These are phyloP conservation scores for Tokudaia muenninki DNA, from an alignment of 2,797 vertebrate species.

Conservation along the genomic window DNA sequence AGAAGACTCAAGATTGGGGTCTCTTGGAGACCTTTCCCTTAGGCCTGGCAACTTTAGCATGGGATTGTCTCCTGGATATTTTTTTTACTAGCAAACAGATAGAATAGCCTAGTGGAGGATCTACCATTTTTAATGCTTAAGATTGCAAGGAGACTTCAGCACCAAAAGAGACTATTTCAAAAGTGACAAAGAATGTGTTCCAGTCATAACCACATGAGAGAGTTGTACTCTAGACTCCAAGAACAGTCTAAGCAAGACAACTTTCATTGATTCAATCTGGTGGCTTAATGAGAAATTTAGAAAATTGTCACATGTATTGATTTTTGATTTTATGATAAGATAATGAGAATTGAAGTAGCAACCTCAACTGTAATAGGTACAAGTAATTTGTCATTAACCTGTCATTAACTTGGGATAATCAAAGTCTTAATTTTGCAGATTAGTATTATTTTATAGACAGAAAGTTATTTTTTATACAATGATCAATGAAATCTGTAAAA, in stretches of 20 bases:
- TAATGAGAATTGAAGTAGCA: background rate
- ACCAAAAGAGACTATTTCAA: background rate
- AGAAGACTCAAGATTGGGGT: background rate
- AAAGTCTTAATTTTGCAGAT: background rate
- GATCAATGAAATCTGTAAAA: background rate
- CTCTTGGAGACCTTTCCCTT: no score
- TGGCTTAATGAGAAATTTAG: background rate
- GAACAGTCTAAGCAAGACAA: background rate
- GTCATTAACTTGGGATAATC: background rate
- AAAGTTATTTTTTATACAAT: background rate
- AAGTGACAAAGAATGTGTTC: no score
- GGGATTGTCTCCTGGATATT: background rate
- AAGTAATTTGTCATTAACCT: background rate
- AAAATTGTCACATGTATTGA: background rate
- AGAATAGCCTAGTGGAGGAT: background rate
- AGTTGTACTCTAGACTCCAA: background rate
- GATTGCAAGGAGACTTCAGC: background rate
- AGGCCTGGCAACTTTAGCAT: background rate
- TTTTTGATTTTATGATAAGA: background rate
- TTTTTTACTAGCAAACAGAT: background rate
- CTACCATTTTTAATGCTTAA: background rate
- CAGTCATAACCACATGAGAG: background rate
- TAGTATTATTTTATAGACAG: background rate
- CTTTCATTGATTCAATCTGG: background rate
- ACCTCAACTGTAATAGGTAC: background rate